Base-by-base conservation (phyloP, 2,888 invertebrate species). In the Papilio gigon region DNA sequence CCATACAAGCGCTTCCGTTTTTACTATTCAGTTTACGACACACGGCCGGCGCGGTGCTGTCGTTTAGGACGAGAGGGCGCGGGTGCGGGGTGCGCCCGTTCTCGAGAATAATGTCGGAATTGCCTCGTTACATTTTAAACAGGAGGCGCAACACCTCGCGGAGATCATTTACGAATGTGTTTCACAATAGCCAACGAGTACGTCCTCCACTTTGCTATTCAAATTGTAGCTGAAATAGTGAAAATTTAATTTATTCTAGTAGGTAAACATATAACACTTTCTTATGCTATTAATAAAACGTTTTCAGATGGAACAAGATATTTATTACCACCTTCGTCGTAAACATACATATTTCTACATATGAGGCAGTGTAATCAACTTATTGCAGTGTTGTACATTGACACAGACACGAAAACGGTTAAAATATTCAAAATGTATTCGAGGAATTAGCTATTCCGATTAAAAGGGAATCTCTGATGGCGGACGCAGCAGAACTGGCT, bases 21-120 rank as follows among this genome's bases (percentile, higher is more conserved):
- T 63, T 44, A 68, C 63, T 68, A 68, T 68, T 68, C 44, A 68
- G 42, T 33, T 47, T 58, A 62, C 58, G 37, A 27, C 47, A 63
- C 27, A 63, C 58, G 44, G 58, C 25, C 30, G 44, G 56, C 62
- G 58, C 27, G 56, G 35, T 22, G 56, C 17, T 63, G 59, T 17
- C 27, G 60, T 14, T 60, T 17, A 37, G 47, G 25, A 58, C 22
- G 42, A 44, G 53, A 62, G 42, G 62, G 42, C 56, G 25, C 20
- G 47, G 22, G 44, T 0, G n/a, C n/a, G n/a, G 58, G 65, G 58
- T 59, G 30, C 2, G 63, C 27, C 27, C 56, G 25, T 58, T 37
- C 44, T 58, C 35, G 44, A 63, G 44, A 63, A 63, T 63, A 58
- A 68, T 63, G 68, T 53, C 27, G 12, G 63, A 37, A 62, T 68